Evolutionary conservation across 2,797 vertebrate species (phyloP).

Genomic region (Zalophus californianus): DNA sequence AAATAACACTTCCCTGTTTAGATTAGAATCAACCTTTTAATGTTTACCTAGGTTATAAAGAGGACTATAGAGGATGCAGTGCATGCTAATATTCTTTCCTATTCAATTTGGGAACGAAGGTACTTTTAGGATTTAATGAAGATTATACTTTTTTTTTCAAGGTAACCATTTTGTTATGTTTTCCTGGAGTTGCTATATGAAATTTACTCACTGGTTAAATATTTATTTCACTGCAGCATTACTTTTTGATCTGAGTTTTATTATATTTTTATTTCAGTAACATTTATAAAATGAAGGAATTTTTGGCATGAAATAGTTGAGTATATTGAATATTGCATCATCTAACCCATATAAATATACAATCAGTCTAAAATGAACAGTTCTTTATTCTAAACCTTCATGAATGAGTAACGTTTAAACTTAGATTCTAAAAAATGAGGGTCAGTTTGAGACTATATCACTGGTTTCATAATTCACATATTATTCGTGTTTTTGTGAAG

Average conservation of each 20-base stretch:
- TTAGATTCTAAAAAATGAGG: conserved; percentile 54
- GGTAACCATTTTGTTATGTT: background rate
- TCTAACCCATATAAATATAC: background rate
- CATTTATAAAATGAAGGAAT: conserved; percentile 31
- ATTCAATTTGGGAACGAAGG: background rate
- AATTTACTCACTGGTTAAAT: background rate
- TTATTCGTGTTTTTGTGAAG: conserved; percentile 63
- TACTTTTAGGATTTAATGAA: background rate
- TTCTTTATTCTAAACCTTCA: conserved; percentile 38
- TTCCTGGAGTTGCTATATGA: background rate
- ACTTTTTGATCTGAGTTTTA: background rate
- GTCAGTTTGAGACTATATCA: conserved; percentile 68
- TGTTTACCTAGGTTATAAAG: background rate
- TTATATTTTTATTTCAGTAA: conserved; percentile 23
- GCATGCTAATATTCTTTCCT: background rate
- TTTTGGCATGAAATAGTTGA: conserved; percentile 48
- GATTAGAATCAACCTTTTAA: conserved; percentile 17
- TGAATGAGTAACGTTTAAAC: conserved; percentile 55
- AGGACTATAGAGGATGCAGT: background rate
- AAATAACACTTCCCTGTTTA: conserved; percentile 48
- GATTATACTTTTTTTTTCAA: background rate
- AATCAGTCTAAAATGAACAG: conserved; percentile 53
- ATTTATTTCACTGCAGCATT: background rate
- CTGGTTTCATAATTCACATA: conserved; percentile 69
- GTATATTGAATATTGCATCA: conserved; percentile 22